phyloP scores from a whole-genome alignment of 2,113 vertebrate species.

The Mixornis gularis region DNA sequence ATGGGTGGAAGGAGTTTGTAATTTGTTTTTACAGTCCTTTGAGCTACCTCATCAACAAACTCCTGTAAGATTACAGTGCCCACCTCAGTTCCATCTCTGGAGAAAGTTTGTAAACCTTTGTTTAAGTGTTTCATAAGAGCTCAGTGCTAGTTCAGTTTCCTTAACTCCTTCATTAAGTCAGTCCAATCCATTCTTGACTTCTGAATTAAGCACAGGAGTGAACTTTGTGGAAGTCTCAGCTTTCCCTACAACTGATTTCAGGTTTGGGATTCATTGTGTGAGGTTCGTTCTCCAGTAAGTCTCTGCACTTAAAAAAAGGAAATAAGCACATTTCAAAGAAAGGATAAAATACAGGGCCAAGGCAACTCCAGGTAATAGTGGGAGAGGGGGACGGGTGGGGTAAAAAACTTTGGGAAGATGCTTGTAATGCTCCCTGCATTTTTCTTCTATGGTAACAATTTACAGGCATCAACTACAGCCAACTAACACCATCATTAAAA shows the following conservation, averaged over 20 bases:
- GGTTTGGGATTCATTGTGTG: not conserved
- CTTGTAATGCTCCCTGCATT: not conserved
- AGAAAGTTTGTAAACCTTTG: not conserved
- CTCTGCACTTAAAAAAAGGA: not conserved
- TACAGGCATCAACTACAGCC: not conserved
- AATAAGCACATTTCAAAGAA: not conserved
- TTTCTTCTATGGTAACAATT: not conserved
- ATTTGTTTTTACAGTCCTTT: not conserved
- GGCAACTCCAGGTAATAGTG: not conserved
- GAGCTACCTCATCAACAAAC: not conserved
- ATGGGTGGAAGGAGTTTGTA: not conserved
- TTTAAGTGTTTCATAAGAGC: not conserved
- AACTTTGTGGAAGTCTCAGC: not conserved
- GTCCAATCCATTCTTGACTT: conserved; percentile 1
- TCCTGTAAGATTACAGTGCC: not conserved
- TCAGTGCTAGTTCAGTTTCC: not conserved
- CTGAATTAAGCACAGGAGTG: not conserved
- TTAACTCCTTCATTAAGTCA: conserved; percentile 5
- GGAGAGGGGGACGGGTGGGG: not conserved
- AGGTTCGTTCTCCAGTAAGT: not conserved
- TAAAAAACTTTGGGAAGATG: not conserved
- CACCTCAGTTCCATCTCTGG: not conserved
- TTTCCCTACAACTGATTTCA: not conserved
- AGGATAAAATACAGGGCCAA: not conserved
- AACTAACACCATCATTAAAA: not conserved